Evolutionary conservation across 2,888 invertebrate species (phyloP).

Genomic region (Eristalinus sepulchralis): DNA sequence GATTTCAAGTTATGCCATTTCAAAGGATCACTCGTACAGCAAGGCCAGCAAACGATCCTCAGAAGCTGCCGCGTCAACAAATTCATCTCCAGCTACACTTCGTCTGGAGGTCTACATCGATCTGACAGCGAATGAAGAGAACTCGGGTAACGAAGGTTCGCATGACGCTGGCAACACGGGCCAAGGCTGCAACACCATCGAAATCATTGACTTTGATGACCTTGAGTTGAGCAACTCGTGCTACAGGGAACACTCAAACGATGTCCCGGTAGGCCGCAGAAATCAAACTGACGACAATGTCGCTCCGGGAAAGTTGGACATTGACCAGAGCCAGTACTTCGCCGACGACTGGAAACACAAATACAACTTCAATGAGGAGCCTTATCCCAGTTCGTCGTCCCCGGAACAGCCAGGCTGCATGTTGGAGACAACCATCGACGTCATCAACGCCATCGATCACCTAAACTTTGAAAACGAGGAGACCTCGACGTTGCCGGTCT

Average conservation of each 20-base stretch:
- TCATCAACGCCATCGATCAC: neutral
- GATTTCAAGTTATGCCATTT: neutral
- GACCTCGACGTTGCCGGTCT: neutral
- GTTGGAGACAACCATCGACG: neutral
- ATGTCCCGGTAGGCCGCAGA: neutral
- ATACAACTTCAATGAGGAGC: neutral
- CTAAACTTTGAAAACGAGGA: neutral
- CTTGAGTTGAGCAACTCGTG: constrained; percentile 14
- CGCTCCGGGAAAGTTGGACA: too few relatives aligned
- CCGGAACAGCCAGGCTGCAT: constrained; percentile 7
- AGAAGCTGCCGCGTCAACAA: neutral
- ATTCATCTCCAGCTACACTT: neutral
- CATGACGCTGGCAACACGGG: neutral
- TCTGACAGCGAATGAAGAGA: constrained; percentile 5
- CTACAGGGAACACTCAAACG: too few relatives aligned
- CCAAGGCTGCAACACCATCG: neutral
- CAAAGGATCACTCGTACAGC: constrained; percentile 31
- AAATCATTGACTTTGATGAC: constrained; percentile 32
- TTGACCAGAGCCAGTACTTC: too few relatives aligned
- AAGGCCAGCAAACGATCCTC: neutral
- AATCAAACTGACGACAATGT: neutral
- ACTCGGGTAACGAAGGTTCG: neutral
- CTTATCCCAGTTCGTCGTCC: neutral
- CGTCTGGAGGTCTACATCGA: neutral
- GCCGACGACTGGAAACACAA: too few relatives aligned